These are phyloP conservation scores for Pocillopora verrucosa DNA, from an alignment of 64 coral and sea anemone species.

Conservation along the genomic window DNA sequence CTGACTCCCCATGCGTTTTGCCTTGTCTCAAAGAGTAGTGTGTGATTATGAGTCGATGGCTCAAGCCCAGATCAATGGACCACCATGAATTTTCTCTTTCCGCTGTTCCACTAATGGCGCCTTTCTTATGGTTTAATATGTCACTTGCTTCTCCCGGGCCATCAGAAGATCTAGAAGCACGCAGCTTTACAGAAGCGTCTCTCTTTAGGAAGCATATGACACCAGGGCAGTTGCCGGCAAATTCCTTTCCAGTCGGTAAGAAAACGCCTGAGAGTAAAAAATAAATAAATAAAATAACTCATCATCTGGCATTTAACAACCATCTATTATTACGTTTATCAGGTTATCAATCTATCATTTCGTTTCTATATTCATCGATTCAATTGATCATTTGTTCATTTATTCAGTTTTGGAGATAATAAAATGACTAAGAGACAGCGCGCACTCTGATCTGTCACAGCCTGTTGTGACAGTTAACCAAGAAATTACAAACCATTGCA, in stretches of 20 bases:
- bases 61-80: slow-evolving; percentile 56
- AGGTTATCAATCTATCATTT: too few species aligned
- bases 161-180: slow-evolving; percentile 43
- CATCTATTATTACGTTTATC: too few species aligned
- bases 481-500: too few species aligned
- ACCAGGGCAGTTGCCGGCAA: not conserved
- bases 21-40: slow-evolving; percentile 7
- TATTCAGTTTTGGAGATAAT: too few species aligned
- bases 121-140: slow-evolving; percentile 47
- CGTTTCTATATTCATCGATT: too few species aligned
- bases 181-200: not conserved
- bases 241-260: not conserved
- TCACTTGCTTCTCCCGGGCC: slow-evolving; percentile 47
- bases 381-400: too few species aligned
- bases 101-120: slow-evolving; percentile 41
- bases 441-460: too few species aligned
- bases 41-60: slow-evolving; percentile 41
- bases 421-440: too few species aligned
- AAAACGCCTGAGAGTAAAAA: not conserved
- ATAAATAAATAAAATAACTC: too few species aligned
- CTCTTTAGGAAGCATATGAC: not conserved
- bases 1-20: not conserved
- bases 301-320: too few species aligned
- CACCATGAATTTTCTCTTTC: slow-evolving; percentile 76
- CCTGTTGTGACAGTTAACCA: too few species aligned